Evolutionary conservation across 2,797 vertebrate species (phyloP).

Genomic region (Urosaurus nigricauda): DNA sequence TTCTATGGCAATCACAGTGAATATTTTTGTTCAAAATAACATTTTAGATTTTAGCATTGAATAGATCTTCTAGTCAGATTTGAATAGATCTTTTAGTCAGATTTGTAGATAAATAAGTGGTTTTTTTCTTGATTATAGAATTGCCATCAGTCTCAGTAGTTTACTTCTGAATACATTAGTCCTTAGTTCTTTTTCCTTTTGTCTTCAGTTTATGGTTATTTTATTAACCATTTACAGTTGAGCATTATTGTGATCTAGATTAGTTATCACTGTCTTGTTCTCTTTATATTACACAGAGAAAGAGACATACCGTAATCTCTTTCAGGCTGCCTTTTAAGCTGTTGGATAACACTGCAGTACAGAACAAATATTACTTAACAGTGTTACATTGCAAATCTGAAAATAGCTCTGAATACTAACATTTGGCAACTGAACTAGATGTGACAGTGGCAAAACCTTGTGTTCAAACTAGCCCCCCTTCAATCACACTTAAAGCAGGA

Average conservation of each 20-base stretch:
- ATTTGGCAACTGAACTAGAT: neutral
- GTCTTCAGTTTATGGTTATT: neutral
- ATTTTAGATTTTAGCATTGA: neutral
- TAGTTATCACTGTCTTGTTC: slow-evolving; percentile 2
- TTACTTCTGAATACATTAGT: neutral
- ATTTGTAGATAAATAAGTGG: neutral
- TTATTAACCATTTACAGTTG: neutral
- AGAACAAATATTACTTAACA: slow-evolving; percentile 20
- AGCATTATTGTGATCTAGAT: neutral
- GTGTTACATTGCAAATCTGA: slow-evolving; percentile 19
- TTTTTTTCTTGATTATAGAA: neutral
- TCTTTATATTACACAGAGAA: slow-evolving; percentile 18
- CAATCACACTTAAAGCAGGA: slow-evolving; percentile 4
- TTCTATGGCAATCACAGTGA: neutral
- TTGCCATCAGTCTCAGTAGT: neutral
- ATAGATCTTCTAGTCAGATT: neutral
- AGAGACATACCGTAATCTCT: neutral
- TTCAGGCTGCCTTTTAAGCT: neutral
- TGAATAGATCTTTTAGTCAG: neutral
- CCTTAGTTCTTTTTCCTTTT: neutral
- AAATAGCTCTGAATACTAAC: neutral
- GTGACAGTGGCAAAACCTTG: neutral
- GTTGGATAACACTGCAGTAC: neutral
- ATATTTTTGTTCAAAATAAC: neutral
- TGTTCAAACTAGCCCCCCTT: neutral